phyloP scores from a whole-genome alignment of 2,797 vertebrate species.

The Chiroxiphia lanceolata region DNA sequence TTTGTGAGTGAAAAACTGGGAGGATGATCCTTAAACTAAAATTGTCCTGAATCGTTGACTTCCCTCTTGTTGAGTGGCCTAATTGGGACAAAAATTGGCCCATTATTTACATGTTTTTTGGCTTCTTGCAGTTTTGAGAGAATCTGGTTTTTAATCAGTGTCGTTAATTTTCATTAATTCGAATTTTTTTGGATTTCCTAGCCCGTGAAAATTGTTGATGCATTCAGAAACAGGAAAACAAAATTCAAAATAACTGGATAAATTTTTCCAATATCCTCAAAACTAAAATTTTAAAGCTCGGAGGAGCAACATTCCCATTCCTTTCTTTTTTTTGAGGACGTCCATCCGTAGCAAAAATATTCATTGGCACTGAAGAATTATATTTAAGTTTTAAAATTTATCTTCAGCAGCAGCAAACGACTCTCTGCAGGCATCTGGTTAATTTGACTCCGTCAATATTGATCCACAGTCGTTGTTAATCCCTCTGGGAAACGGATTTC shows the following conservation, averaged over 20 bases:
- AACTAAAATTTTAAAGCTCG: neutral
- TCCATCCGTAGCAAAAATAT: neutral
- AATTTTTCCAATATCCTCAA: neutral
- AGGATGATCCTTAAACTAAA: neutral
- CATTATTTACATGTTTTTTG: neutral
- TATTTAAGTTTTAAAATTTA: neutral
- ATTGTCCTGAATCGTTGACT: neutral
- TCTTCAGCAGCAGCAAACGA: neutral
- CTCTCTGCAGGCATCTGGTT: neutral
- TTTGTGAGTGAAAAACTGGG: neutral
- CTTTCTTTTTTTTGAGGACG: neutral
- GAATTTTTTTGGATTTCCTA: neutral
- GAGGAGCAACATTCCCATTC: neutral
- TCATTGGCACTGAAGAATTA: neutral
- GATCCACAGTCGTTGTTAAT: neutral
- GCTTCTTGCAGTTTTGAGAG: neutral
- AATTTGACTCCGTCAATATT: neutral
- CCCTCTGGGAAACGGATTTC: neutral
- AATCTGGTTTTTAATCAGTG: neutral
- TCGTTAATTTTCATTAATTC: neutral
- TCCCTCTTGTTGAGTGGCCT: neutral
- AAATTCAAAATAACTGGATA: neutral
- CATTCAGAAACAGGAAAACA: fast-evolving
- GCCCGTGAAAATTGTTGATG: neutral
- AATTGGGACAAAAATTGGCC: neutral